Conservation (phyloP, 1,140 invertebrate genomes). For the Pectinophora gossypiella region DNA sequence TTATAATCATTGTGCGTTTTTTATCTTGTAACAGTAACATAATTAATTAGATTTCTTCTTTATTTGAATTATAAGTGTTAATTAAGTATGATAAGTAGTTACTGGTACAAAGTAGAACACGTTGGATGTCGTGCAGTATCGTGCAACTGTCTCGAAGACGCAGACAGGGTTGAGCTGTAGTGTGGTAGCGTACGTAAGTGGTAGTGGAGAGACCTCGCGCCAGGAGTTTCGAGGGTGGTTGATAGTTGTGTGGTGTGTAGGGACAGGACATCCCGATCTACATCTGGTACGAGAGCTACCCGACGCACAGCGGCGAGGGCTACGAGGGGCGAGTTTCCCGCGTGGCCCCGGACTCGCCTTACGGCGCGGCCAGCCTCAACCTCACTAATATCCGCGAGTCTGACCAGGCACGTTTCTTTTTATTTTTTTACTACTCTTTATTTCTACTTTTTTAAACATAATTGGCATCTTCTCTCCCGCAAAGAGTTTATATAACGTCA, state of each 20-base stretch:
- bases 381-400: slow-evolving; percentile 93
- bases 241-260: slow-evolving; percentile 71
- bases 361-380: slow-evolving; percentile 94
- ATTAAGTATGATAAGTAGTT: background rate
- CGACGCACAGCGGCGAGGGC: slow-evolving; percentile 93
- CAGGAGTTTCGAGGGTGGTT: slow-evolving; percentile 24
- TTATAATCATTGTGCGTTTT: background rate
- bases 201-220: slow-evolving; percentile 27
- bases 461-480: too few species aligned
- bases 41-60: too few species aligned
- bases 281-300: slow-evolving; percentile 98
- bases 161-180: background rate
- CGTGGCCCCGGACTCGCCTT: slow-evolving; percentile 89
- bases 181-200: slow-evolving; percentile 6
- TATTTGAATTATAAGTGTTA: background rate
- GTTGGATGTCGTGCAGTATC: background rate
- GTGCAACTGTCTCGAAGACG: background rate
- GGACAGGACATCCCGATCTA: slow-evolving; percentile 95
- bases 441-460: too few species aligned
- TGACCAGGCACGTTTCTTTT: slow-evolving; percentile 87
- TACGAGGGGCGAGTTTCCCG: slow-evolving; percentile 93
- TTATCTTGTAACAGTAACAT: background rate
- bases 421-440: too few species aligned
- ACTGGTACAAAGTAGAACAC: background rate
- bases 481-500: too few species aligned